Conservation (phyloP, 2,888 invertebrate genomes). For the Altica lythri region DNA sequence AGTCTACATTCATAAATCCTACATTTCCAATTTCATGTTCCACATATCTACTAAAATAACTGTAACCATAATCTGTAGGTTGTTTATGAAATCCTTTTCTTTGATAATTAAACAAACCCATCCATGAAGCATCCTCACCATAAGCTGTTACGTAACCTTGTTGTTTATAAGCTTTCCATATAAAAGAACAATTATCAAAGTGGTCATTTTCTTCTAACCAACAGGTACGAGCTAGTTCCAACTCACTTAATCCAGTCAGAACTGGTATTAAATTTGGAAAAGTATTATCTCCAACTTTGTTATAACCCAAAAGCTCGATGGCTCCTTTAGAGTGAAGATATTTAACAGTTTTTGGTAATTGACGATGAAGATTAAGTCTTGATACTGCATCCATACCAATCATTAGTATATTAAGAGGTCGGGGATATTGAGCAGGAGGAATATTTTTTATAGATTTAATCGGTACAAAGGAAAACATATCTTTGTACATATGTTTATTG, state of each 20-base stretch:
- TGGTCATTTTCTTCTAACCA: constrained; percentile 58
- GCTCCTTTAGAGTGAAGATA: constrained; percentile 66
- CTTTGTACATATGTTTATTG: constrained; percentile 63
- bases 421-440: background rate
- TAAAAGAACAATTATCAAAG: constrained; percentile 72
- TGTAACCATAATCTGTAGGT: constrained; percentile 66
- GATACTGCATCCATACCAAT: constrained; percentile 87
- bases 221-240: constrained; percentile 68
- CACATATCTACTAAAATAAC: constrained; percentile 13
- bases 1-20: background rate
- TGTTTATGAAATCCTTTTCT: constrained; percentile 71
- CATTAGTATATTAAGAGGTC: constrained; percentile 69
- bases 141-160: constrained; percentile 78
- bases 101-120: constrained; percentile 77
- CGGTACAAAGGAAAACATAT: constrained; percentile 70
- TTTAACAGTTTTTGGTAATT: constrained; percentile 74
- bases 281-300: constrained; percentile 93
- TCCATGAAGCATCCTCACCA: constrained; percentile 73
- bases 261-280: constrained; percentile 87
- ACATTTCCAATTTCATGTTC: constrained; percentile 12
- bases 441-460: constrained; percentile 41
- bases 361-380: constrained; percentile 80
- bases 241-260: constrained; percentile 71
- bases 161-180: constrained; percentile 77
- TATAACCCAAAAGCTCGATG: constrained; percentile 83